Base-by-base conservation (phyloP, 2,113 vertebrate species). In the Pangasianodon gigas region DNA sequence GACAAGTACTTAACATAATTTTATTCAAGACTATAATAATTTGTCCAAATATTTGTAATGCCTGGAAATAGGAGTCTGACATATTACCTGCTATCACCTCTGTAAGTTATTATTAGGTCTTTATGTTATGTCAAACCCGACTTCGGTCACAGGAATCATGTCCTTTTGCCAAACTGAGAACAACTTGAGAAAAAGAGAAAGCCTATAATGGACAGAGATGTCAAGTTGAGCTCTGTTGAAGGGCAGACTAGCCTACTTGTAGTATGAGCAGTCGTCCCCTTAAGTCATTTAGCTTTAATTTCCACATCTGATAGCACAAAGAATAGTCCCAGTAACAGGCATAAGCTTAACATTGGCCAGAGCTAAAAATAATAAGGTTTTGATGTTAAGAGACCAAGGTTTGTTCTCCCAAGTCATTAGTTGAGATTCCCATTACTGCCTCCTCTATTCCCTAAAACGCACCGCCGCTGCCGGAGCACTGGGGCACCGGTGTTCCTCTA, bases 401-500 rank as follows among this genome's bases (percentile, higher is more conserved):
- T 96, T 95, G 95, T 96, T 96, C 96, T 97, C 95, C 95, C 94
- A 95, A 96, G 96, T 96, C 95, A 96, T 96, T 96, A 96, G 95
- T 94, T 95, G 95, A 95, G 95, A 96, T 96, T 95, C 94, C 95
- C 95, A 94, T 93, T 95, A 95, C 94, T 93, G 95, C 94, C 95
- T 95, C 93, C 92, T 77, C 88, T 95, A 95, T 95, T 96, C 95
- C 95, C 95, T 91, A 89, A 93, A 94, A 90, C 82, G 86, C 86
- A 93, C 94, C 92, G 92, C 91, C 51, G 80, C 88, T 58, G 85
- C 90, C 77, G 93, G 91, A 94, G 94, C 90, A 93, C 93, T 85
- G 93, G 91, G 92, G 91, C 92, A 86, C 91, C 92, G 94, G 93
- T 89, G 93, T 89, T 93, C 89, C 87, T 75, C 65, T 93, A 93